Evolutionary conservation across 2,888 invertebrate species (phyloP), one percentile per base, ranked within the genome.

Genomic region (Caenorhabditis parvicauda): DNA sequence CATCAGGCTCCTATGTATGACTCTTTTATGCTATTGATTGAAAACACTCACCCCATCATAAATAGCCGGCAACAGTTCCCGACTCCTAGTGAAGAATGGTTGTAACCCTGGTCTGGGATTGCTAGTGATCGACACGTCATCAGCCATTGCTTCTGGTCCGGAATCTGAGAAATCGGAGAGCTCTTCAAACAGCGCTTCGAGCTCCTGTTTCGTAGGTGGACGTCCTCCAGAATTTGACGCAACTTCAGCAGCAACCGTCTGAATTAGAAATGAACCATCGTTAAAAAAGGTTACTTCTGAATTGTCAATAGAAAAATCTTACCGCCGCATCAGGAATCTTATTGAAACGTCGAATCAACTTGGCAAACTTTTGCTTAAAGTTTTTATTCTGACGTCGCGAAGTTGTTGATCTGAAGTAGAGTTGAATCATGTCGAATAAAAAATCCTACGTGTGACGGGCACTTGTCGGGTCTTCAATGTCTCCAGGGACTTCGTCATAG

Each of bases 301-400:
- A 9, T 19, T 25, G 45, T 12, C 12, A 17, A 3, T 9, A 1
- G n/a, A 45, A 45, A 41, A 7, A 4, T 38, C 81, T 70, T 64
- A 82, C 84, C 75, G 93, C 92, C 82, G 95, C 95, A 38, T 59
- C 59, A 14, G 63, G 91, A 89, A 67, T 91, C 89, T 76, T 91
- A 22, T 47, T 89, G 86, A 98, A 96, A 77, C 92, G 88, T 81
- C 90, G 90, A 81, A 98, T 84, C 73, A 98, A 85, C 48, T 94
- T 91, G 66, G 93, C 91, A 83, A 98, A 93, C 85, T 91, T 91
- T 84, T 96, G 93, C 83, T 95, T 96, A 80, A 96, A 86, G 84
- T 96, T 96, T 46, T 41, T 39, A 29, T 73, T 72, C 53, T 72
- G 74, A 17, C 56, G 19, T 2, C 47, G 42, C 38, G 48, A 14